A percentile compares a stretch with the other conserved stretches of the same genome.
Conservation (phyloP, 1,140 invertebrate species). For the Episyrphus balteatus region DNA sequence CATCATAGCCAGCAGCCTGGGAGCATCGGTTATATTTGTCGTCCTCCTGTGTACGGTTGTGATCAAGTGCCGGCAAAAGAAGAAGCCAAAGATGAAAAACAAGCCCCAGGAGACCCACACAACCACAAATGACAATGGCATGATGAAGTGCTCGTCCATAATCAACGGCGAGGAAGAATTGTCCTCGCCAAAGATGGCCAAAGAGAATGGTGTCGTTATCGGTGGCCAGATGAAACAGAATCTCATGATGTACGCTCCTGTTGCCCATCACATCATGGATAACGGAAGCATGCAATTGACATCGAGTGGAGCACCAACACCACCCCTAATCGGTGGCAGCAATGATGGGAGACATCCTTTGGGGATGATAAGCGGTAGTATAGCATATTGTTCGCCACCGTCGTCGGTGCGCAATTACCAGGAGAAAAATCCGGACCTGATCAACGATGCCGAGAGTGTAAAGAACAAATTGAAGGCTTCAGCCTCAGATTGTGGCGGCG, state of each 20-base stretch:
- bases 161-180: conserved; percentile 25
- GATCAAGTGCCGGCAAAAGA: conserved; percentile 44
- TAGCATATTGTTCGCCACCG: conserved; percentile 29
- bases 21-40: conserved; percentile 48
- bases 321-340: conserved; percentile 15
- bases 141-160: conserved; percentile 34
- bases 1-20: conserved; percentile 51
- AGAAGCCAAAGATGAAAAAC: conserved; percentile 45
- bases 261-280: conserved; percentile 4
- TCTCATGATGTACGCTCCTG: conserved; percentile 24
- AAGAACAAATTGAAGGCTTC: conserved; percentile 49
- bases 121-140: conserved; percentile 19
- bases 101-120: conserved; percentile 10
- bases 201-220: conserved; percentile 21
- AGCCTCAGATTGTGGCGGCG: conserved; percentile 20
- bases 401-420: conserved; percentile 42
- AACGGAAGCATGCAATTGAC: conserved; percentile 1
- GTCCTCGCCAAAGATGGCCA: conserved; percentile 25
- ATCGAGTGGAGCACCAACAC: conserved; percentile 9
- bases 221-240: conserved; percentile 35
- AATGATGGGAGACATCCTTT: conserved; percentile 8
- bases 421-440: conserved; percentile 63
- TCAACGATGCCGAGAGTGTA: conserved; percentile 59
- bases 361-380: conserved; percentile 6
- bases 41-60: conserved; percentile 49